These are phyloP conservation scores for Columba livia DNA, from an alignment of 2,113 vertebrate species.

Conservation along the genomic window DNA sequence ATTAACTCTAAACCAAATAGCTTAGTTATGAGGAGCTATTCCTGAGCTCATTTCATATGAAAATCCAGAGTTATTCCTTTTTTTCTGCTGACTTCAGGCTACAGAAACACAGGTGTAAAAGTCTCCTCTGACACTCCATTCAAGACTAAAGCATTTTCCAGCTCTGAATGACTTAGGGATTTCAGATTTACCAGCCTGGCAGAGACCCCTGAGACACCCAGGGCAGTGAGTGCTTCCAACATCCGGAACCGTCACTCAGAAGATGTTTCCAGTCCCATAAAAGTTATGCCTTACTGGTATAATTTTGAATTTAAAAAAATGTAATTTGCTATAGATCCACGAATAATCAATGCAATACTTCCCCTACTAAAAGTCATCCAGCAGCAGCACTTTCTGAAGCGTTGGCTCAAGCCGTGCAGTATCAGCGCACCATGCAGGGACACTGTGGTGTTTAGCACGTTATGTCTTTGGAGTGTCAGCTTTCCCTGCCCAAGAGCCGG, in stretches of 20 bases:
- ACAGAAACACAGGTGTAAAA: conserved; percentile 37
- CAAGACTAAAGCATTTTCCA: conserved; percentile 27
- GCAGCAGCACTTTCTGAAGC: not conserved
- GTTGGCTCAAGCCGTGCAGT: not conserved
- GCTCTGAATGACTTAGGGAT: not conserved
- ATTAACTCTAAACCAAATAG: not conserved
- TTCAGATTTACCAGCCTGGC: conserved; percentile 44
- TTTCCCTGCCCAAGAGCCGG: not conserved
- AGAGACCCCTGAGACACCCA: not conserved
- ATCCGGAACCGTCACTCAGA: conserved; percentile 22
- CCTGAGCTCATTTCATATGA: not conserved
- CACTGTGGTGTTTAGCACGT: not conserved
- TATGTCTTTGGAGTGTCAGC: conserved; percentile 1
- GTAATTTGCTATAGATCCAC: not conserved
- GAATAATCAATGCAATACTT: conserved; percentile 36
- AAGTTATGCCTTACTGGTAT: not conserved
- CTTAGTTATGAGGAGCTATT: not conserved
- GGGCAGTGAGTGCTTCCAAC: not conserved
- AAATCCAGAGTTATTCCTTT: not conserved
- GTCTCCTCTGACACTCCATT: not conserved
- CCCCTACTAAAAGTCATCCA: not conserved
- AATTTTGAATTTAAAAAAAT: conserved; percentile 8
- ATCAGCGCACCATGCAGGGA: accelerated
- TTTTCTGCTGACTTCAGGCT: not conserved
- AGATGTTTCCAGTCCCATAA: conserved; percentile 54